phyloP scores from a whole-genome alignment of 2,888 invertebrate genomes.

The Meiosimyza platycephala region DNA sequence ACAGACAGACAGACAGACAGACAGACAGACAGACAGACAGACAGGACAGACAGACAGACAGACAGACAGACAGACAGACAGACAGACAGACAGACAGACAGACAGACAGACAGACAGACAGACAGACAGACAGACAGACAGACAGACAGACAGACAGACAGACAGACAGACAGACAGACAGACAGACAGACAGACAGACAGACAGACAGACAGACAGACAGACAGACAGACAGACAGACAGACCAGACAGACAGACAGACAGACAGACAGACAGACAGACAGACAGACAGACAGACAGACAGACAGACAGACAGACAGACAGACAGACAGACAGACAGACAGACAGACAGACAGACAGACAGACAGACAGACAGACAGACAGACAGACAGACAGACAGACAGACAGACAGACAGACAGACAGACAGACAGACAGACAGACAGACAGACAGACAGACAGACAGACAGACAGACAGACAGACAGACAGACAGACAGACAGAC shows the following conservation, averaged over 20 bases:
- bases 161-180: neutral
- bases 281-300: conserved; percentile 2
- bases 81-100: conserved; percentile 3
- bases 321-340: conserved; percentile 2
- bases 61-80: conserved; percentile 5
- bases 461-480: conserved; percentile 3
- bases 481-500: conserved; percentile 2
- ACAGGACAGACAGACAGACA: conserved; percentile 5
- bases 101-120: conserved; percentile 3
- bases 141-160: conserved; percentile 1
- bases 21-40: neutral
- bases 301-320: conserved; percentile 5
- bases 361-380: conserved; percentile 5
- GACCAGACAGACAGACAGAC: neutral
- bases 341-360: conserved; percentile 5
- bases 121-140: conserved; percentile 5
- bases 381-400: conserved; percentile 2
- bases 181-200: neutral
- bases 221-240: too few species aligned
- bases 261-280: conserved; percentile 5
- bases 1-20: conserved; percentile 2
- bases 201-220: conserved; percentile 1
- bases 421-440: conserved; percentile 1
- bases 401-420: neutral
- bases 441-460: neutral